Evolutionary conservation across 2,888 invertebrate species (phyloP).

Genomic region (Trissonchulus latispiculum): DNA sequence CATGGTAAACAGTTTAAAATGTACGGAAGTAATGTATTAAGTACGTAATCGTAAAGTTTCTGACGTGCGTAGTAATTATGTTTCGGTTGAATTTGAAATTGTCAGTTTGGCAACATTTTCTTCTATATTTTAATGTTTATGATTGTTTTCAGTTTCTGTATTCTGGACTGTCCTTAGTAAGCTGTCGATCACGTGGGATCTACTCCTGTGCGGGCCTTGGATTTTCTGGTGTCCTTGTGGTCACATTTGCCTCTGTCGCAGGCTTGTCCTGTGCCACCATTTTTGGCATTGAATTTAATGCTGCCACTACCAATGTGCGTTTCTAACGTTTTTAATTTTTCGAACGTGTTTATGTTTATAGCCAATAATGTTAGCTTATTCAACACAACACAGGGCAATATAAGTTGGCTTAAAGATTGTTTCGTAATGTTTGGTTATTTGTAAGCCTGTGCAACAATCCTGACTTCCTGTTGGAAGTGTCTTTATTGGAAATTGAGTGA

Average conservation of each 20-base stretch:
- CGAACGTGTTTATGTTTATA: conserved; percentile 20
- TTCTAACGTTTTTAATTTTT: conserved; percentile 10
- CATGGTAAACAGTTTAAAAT: no score
- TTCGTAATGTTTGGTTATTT: no score
- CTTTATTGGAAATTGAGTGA: no score
- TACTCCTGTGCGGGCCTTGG: conserved; percentile 50
- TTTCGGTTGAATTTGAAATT: background rate
- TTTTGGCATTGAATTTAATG: conserved; percentile 57
- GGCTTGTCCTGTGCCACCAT: conserved; percentile 60
- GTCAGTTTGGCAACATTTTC: background rate
- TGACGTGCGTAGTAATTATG: no score
- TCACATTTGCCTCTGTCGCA: conserved; percentile 79
- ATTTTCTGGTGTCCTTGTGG: conserved; percentile 75
- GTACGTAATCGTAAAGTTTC: no score
- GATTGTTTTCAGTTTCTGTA: conserved; percentile 54
- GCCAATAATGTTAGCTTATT: no score
- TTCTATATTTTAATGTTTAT: no score
- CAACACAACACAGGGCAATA: no score
- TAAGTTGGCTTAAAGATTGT: no score
- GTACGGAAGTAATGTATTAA: no score
- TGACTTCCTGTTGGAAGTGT: no score
- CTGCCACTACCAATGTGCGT: conserved; percentile 66
- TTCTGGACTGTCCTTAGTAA: conserved; percentile 65
- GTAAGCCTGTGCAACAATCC: no score
- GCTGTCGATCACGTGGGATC: conserved; percentile 53